Percentiles rank a stretch among this genome's conserved stretches.
Conservation (phyloP, 37 sponge, comb jelly and placozoan species). For the Beroe forskalii region DNA sequence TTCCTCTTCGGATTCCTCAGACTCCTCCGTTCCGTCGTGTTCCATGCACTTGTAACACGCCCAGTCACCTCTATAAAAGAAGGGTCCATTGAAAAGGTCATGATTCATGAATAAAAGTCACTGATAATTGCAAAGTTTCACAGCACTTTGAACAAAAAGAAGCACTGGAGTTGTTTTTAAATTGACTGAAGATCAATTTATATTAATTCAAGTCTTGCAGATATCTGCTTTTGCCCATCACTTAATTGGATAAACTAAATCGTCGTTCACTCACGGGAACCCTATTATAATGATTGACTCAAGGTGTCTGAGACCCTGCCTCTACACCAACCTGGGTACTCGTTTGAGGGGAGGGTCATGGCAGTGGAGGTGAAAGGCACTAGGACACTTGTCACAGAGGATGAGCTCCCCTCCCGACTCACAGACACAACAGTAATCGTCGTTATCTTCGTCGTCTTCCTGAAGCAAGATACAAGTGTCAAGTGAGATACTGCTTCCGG, state of each 20-base stretch:
- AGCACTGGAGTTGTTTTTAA: too few relatives aligned
- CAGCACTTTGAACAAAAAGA: neutral
- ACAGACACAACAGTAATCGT: slow-evolving; percentile 23
- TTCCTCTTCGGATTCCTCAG: neutral
- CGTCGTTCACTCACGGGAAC: too few relatives aligned
- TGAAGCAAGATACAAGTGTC: neutral
- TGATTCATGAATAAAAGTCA: neutral
- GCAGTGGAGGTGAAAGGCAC: slow-evolving; percentile 13
- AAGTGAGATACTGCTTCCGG: too few relatives aligned
- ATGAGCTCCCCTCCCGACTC: slow-evolving; percentile 12
- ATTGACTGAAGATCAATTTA: too few relatives aligned
- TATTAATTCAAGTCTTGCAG: too few relatives aligned
- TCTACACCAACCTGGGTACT: slow-evolving; percentile 17
- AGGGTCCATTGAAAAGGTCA: too few relatives aligned
- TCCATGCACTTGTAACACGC: slow-evolving; percentile 37
- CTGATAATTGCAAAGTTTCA: neutral
- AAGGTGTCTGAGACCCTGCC: too few relatives aligned
- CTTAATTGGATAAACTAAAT: too few relatives aligned
- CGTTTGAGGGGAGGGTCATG: slow-evolving; percentile 41
- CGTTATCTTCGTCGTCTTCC: slow-evolving; percentile 18
- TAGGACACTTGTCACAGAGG: slow-evolving; percentile 55
- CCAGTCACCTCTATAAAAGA: slow-evolving; percentile 23
- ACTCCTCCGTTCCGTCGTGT: neutral
- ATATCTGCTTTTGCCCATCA: too few relatives aligned
- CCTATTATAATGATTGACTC: too few relatives aligned